These are phyloP conservation scores for Mycalesis mineus DNA, from an alignment of 2,888 invertebrate genomes.

Conservation along the genomic window DNA sequence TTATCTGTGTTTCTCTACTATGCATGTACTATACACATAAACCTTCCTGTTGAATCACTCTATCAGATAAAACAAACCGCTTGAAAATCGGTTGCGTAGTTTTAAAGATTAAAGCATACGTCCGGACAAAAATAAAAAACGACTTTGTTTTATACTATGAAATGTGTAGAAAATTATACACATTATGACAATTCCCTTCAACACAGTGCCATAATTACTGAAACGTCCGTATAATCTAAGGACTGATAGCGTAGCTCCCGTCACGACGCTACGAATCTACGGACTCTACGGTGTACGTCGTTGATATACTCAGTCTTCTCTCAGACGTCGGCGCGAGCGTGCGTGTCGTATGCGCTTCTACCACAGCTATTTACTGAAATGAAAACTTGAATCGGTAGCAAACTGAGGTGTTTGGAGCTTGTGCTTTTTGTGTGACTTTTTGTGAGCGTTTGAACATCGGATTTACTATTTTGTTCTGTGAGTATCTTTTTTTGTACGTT, in stretches of 20 bases:
- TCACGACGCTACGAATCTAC: background rate
- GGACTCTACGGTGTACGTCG: background rate
- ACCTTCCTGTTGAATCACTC: no score
- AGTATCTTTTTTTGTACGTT: slow-evolving; percentile 19
- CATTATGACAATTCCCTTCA: no score
- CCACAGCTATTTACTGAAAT: slow-evolving; percentile 8
- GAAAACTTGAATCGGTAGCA: slow-evolving; percentile 26
- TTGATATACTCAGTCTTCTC: slow-evolving; percentile 30
- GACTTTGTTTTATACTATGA: no score
- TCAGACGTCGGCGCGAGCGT: slow-evolving; percentile 25
- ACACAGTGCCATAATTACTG: slow-evolving; percentile 18
- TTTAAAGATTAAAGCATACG: no score
- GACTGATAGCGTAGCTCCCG: slow-evolving; percentile 37
- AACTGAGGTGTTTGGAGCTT: slow-evolving; percentile 18
- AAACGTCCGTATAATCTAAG: slow-evolving; percentile 29
- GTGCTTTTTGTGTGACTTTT: slow-evolving; percentile 26
- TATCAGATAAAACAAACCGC: no score
- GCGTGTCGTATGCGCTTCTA: slow-evolving; percentile 30
- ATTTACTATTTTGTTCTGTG: slow-evolving; percentile 16
- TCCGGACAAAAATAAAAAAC: no score
- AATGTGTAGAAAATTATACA: no score
- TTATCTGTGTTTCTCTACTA: no score
- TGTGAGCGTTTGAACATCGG: slow-evolving; percentile 19
- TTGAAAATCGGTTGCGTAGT: no score
- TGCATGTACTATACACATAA: no score